Percentiles rank a stretch among this genome's conserved stretches.
Conservation (phyloP, 2,888 invertebrate genomes). For the Cerceris rybyensis region DNA sequence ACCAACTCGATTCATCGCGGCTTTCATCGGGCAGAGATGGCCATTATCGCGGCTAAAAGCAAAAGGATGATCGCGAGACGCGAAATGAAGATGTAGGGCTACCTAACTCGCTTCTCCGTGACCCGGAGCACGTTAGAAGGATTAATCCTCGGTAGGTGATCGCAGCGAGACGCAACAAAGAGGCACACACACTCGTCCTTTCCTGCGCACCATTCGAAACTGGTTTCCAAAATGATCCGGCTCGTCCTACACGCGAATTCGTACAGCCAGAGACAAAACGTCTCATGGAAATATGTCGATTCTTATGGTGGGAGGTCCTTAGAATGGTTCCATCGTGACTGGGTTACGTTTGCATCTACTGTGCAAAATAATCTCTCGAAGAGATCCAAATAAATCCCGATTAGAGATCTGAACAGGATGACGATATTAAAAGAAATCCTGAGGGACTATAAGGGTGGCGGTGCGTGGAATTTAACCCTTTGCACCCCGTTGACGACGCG, state of each 20-base stretch:
- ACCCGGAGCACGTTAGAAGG: slow-evolving; percentile 58
- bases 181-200: slow-evolving; percentile 18
- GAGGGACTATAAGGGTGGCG: slow-evolving; percentile 1
- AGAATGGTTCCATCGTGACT: slow-evolving; percentile 43
- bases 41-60: slow-evolving; percentile 9
- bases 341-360: slow-evolving; percentile 44
- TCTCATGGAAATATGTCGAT: slow-evolving; percentile 23
- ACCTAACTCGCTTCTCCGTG: slow-evolving; percentile 39
- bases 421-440: slow-evolving; percentile 44
- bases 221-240: slow-evolving; percentile 65
- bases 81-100: slow-evolving; percentile 50
- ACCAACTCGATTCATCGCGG: slow-evolving; percentile 8
- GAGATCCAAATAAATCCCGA: slow-evolving; percentile 69
- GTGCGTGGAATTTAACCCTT: slow-evolving; percentile 18
- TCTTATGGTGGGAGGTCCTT: slow-evolving; percentile 6
- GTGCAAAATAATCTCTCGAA: slow-evolving; percentile 62
- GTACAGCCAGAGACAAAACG: slow-evolving; percentile 46
- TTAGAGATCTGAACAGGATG: slow-evolving; percentile 56
- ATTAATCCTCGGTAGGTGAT: slow-evolving; percentile 62
- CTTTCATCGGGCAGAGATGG: not conserved
- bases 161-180: slow-evolving; percentile 48
- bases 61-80: slow-evolving; percentile 23
- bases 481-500: too few relatives aligned
- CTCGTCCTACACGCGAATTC: slow-evolving; percentile 44
- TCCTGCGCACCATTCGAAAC: slow-evolving; percentile 53